phyloP scores from a whole-genome alignment of 2,888 invertebrate genomes.

The Pristionchus maxplancki region DNA sequence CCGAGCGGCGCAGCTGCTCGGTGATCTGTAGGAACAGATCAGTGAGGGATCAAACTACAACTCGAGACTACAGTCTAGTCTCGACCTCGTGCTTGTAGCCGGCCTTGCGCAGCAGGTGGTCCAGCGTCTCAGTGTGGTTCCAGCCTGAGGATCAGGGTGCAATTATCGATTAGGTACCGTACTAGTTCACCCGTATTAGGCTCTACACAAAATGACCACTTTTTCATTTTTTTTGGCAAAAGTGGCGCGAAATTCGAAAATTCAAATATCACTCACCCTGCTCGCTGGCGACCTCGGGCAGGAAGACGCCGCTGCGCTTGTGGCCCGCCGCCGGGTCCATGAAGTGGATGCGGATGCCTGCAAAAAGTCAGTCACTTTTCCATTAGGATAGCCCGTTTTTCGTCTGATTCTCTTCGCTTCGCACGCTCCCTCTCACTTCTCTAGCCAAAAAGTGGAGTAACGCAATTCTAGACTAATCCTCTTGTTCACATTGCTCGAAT shows the following conservation, averaged over 20 bases:
- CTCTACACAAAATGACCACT: too few relatives aligned
- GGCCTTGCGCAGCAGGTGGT: slow-evolving; percentile 95
- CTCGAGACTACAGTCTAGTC: neutral
- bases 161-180: neutral
- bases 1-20: slow-evolving; percentile 63
- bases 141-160: slow-evolving; percentile 84
- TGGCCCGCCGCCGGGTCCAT: slow-evolving; percentile 88
- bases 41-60: slow-evolving; percentile 15
- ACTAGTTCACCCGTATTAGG: too few relatives aligned
- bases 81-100: slow-evolving; percentile 86
- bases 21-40: slow-evolving; percentile 9
- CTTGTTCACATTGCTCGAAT: too few relatives aligned
- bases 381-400: too few relatives aligned
- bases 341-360: slow-evolving; percentile 98
- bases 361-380: neutral
- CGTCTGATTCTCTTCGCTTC: too few relatives aligned
- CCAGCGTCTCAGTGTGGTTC: slow-evolving; percentile 98
- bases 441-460: too few relatives aligned
- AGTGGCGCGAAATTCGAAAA: too few relatives aligned
- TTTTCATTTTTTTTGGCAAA: too few relatives aligned
- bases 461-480: too few relatives aligned
- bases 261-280: slow-evolving; percentile 86
- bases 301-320: slow-evolving; percentile 93
- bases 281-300: slow-evolving; percentile 97
- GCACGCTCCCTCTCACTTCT: too few relatives aligned